These are phyloP conservation scores for Actias luna DNA, from an alignment of 2,888 invertebrate genomes.

Conservation along the genomic window DNA sequence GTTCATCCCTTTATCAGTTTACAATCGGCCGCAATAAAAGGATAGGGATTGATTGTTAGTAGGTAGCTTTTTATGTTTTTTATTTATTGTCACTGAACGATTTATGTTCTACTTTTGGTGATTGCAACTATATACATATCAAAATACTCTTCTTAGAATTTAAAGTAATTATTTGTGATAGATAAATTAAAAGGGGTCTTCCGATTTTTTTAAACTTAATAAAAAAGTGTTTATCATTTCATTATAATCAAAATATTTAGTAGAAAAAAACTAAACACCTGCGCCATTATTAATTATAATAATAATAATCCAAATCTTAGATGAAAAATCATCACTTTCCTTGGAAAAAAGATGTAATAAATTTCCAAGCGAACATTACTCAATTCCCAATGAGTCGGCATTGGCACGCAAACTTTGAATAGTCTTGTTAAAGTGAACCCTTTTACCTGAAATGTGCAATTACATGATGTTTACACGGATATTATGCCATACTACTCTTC, in stretches of 20 bases:
- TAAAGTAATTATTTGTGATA: constrained; percentile 25
- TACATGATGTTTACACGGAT: constrained; percentile 79
- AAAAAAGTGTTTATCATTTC: neutral
- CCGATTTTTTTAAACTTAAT: neutral
- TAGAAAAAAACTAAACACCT: no score
- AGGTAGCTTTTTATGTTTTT: constrained; percentile 54
- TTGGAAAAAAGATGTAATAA: neutral
- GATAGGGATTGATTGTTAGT: constrained; percentile 70
- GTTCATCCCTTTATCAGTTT: constrained; percentile 77
- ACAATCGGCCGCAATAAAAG: constrained; percentile 77
- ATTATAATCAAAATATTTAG: neutral
- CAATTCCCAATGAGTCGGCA: neutral
- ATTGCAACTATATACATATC: constrained; percentile 46
- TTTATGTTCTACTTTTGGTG: constrained; percentile 57
- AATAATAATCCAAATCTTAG: neutral
- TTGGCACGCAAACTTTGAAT: constrained; percentile 31
- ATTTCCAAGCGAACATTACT: constrained; percentile 20
- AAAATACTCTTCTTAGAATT: constrained; percentile 54
- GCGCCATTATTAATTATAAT: neutral
- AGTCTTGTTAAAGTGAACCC: constrained; percentile 51
- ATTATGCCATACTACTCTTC: constrained; percentile 71
- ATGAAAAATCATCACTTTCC: neutral
- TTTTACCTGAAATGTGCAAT: constrained; percentile 71
- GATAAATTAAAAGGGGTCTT: neutral
- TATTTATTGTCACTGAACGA: constrained; percentile 61